Base-by-base conservation (phyloP, 2,888 invertebrate genomes). In the Lepidocyrtinus sp. region DNA sequence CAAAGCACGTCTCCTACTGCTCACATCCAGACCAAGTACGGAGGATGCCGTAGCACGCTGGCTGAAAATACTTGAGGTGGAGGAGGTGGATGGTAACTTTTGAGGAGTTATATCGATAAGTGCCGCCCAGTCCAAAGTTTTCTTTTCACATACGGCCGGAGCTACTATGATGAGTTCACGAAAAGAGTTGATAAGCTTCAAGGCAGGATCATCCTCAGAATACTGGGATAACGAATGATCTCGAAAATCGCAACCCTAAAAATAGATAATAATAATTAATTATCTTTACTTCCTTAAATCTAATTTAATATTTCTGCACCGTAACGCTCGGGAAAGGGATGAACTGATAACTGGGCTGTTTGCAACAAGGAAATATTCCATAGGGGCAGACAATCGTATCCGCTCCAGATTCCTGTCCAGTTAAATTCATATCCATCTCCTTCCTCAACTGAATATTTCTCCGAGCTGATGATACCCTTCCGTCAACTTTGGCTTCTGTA, bases 231-330 rank as follows among this genome's bases (percentile, higher is more conserved):
- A 91, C 64, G 91, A 90, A 88, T 94, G 94, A 87, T 94, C 94
- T 22, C 92, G 91, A 88, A 92, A 93, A 87, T 93, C 92, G 84
- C 94, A 94, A 25, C 94, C 94, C 93, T 93, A 86, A 1, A 85
- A 50, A 5, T n/a, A n/a, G n/a, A n/a, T n/a, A n/a, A n/a, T n/a
- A n/a, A n/a, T n/a, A n/a, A n/a, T n/a, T n/a, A n/a, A n/a, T n/a
- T n/a, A n/a, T n/a, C n/a, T n/a, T n/a, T n/a, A n/a, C n/a, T n/a
- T n/a, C n/a, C n/a, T n/a, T n/a, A n/a, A n/a, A n/a, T n/a, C n/a
- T n/a, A 12, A 50, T 7, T 2, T 50, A 50, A 50, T 7, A 27
- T 65, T 74, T n/a, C n/a, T n/a, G n/a, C n/a, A 81, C 81, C 27
- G 65, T 72, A 17, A 70, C 17, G 21, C 75, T 67, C 19, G 84